Conservation (phyloP, 2,888 invertebrate species). For the Tillus elongatus region DNA sequence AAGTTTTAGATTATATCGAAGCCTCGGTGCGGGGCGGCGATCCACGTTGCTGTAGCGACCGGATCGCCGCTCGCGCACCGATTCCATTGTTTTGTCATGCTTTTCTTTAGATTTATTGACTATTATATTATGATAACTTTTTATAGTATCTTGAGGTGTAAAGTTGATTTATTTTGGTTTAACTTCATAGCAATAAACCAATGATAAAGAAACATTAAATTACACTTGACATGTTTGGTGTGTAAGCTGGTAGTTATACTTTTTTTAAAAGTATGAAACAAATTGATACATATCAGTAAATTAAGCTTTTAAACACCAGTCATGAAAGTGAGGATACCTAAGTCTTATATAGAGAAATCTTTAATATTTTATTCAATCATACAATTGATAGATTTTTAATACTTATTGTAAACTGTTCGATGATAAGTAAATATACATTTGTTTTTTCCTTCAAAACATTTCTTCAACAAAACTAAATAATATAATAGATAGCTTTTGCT, state of each 20-base stretch:
- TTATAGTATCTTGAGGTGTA: no score
- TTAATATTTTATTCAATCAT: background rate
- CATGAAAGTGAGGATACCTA: slow-evolving; percentile 23
- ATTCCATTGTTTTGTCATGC: no score
- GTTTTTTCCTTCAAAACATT: background rate
- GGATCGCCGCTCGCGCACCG: no score
- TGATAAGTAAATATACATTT: background rate
- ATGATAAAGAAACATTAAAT: slow-evolving; percentile 19
- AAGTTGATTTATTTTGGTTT: slow-evolving; percentile 28
- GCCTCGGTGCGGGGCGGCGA: no score
- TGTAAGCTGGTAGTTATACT: slow-evolving; percentile 18
- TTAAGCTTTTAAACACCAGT: slow-evolving; percentile 28
- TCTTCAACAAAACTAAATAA: slow-evolving; percentile 17
- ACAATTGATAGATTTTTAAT: background rate
- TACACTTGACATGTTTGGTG: slow-evolving; percentile 25
- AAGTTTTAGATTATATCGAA: slow-evolving; percentile 45
- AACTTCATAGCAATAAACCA: slow-evolving; percentile 39
- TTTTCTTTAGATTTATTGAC: no score
- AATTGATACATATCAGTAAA: slow-evolving; percentile 34
- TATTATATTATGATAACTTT: no score
- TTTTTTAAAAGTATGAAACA: slow-evolving; percentile 18
- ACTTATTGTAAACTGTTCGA: background rate
- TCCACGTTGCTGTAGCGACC: no score
- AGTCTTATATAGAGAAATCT: slow-evolving; percentile 13
- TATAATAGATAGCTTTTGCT: slow-evolving; percentile 34